Base-by-base conservation (phyloP, 2,888 invertebrate species). In the Clivina fossor region DNA sequence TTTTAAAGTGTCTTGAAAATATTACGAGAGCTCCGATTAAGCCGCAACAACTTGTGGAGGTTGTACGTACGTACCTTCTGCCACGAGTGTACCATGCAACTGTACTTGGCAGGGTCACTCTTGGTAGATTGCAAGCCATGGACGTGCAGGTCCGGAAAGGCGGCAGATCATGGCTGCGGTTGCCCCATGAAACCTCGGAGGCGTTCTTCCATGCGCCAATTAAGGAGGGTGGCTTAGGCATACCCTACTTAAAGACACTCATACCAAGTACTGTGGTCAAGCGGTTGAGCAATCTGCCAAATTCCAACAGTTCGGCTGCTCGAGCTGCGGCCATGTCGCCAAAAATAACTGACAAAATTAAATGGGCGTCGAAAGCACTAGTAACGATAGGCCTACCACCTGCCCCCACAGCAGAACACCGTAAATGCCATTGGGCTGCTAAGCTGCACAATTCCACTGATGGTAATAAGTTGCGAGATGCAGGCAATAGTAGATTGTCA, bases 171-270 rank as follows among this genome's bases (percentile, higher is more conserved):
- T 70, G 69, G 69, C 33, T 70, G 2, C 37, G 58, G 5, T 62
- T 70, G 0, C 71, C 72, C 0, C 7, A 58, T 1, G 70, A 70
- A 48, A 53, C 61, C 1, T 66, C 69, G 1, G 56, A 35, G 1
- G 68, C 60, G 1, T 72, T 67, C 51, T 66, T 68, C 40, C 68
- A 73, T 33, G 64, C 70, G 0, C 13, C 61, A 1, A 30, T 61
- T 1, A 38, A 38, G 15, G 38, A 38, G 11, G 38, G 38, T 5
- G 38, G 38, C 55, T 28, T 38, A 64, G 62, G 49, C 67, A 61
- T 51, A 69, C 65, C 8, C 61, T 64, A 16, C 68, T n/a, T 38
- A 63, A 2, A 61, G 59, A 33, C 64, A 58, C 37, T 64, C 53
- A 57, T 60, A 63, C 3, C 66, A n/a, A n/a, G n/a, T n/a, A n/a